Evolutionary conservation across 2,113 vertebrate species (phyloP).

Genomic region (Lichenostomus cassidix): DNA sequence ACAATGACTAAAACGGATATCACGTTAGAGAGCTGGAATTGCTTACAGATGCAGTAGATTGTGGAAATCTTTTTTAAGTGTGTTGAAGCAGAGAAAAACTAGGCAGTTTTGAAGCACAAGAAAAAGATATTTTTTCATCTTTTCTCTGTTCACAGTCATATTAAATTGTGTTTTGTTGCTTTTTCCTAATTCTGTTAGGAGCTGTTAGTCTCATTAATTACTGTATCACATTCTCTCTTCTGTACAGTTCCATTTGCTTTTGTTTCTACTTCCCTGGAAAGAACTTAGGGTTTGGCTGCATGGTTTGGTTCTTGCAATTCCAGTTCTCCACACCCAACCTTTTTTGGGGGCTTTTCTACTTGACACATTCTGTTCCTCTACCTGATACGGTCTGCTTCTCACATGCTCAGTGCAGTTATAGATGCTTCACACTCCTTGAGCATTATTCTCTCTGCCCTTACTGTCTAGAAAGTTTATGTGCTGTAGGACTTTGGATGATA

Average conservation of each 20-base stretch:
- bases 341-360: background rate
- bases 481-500: background rate
- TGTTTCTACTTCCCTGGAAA: background rate
- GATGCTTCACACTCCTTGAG: background rate
- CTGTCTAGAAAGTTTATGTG: background rate
- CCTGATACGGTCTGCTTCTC: background rate
- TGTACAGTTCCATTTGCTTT: background rate
- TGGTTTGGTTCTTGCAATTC: background rate
- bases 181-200: background rate
- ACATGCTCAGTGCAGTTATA: accelerated
- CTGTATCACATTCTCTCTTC: background rate
- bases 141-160: background rate
- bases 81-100: background rate
- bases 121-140: background rate
- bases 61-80: background rate
- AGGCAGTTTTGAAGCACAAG: background rate
- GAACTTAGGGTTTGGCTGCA: background rate
- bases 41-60: background rate
- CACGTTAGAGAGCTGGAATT: background rate
- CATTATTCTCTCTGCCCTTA: background rate
- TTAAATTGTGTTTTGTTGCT: background rate
- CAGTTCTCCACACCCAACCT: background rate
- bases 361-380: background rate
- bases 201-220: background rate
- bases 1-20: background rate